Percentiles rank a stretch among this genome's conserved stretches.
These are phyloP conservation scores for Synanthedon tipuliformis DNA, from an alignment of 2,888 invertebrate genomes.

Conservation along the genomic window DNA sequence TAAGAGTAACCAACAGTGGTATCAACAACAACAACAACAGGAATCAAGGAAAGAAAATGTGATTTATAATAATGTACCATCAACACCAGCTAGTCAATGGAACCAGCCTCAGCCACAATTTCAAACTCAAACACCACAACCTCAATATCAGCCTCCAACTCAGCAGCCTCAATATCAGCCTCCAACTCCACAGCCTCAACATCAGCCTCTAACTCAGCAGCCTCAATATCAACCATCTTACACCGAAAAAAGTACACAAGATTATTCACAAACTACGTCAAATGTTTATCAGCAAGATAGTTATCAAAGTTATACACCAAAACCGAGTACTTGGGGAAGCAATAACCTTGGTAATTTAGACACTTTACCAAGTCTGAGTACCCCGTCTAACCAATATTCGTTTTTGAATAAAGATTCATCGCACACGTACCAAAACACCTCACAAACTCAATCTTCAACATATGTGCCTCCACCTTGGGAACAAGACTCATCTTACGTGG, in stretches of 20 bases:
- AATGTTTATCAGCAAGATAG: slow-evolving; percentile 24
- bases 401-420: slow-evolving; percentile 29
- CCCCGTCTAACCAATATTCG: slow-evolving; percentile 36
- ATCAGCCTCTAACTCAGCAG: background rate
- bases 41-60: slow-evolving; percentile 31
- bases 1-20: slow-evolving; percentile 60
- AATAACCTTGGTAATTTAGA: slow-evolving; percentile 19
- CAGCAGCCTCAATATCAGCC: background rate
- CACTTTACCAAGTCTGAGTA: slow-evolving; percentile 15
- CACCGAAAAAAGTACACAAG: slow-evolving; percentile 28
- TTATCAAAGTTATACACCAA: slow-evolving; percentile 37
- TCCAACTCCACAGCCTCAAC: slow-evolving; percentile 9
- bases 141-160: background rate
- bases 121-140: slow-evolving; percentile 16
- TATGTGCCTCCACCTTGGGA: slow-evolving; percentile 66
- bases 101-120: slow-evolving; percentile 13
- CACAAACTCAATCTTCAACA: slow-evolving; percentile 44
- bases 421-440: slow-evolving; percentile 40
- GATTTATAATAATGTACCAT: slow-evolving; percentile 32
- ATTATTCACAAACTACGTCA: slow-evolving; percentile 24
- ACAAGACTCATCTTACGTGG: slow-evolving; percentile 45
- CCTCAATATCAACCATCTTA: slow-evolving; percentile 21
- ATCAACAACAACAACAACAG: slow-evolving; percentile 42
- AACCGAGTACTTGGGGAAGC: slow-evolving; percentile 38
- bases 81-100: slow-evolving; percentile 25